A percentile compares a stretch with the other conserved stretches of the same genome.
phyloP scores from a whole-genome alignment of 2,113 vertebrate species.

The Myocastor coypus region DNA sequence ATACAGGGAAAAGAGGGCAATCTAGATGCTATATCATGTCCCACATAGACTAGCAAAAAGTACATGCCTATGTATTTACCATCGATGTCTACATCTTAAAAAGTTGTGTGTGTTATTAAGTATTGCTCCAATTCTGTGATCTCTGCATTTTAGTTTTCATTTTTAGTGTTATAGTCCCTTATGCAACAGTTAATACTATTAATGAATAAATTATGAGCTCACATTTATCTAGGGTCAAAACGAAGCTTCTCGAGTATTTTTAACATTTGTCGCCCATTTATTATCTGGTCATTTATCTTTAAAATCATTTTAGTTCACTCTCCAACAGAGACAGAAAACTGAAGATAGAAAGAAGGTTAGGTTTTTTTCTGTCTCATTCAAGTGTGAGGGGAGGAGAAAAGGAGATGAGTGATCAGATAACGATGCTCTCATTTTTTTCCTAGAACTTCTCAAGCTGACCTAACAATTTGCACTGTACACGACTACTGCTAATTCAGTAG shows the following conservation, averaged over 20 bases:
- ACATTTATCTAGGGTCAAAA: background rate
- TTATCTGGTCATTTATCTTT: background rate
- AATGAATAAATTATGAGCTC: background rate
- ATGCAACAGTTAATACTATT: background rate
- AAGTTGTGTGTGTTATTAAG: background rate
- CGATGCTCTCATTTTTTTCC: background rate
- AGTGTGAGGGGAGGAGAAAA: background rate
- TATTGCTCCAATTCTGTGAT: no score
- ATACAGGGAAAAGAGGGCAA: background rate
- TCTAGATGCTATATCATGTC: background rate
- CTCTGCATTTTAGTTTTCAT: background rate
- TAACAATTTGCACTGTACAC: background rate
- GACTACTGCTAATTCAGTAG: background rate
- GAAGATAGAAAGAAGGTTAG: background rate
- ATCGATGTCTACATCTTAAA: background rate
- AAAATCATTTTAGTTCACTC: background rate
- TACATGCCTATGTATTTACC: background rate
- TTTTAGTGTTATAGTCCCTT: background rate
- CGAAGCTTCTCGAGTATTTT: slow-evolving; percentile 18
- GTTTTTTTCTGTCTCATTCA: background rate
- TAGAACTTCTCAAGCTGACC: background rate
- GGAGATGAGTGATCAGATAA: background rate
- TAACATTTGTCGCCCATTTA: background rate
- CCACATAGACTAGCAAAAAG: background rate
- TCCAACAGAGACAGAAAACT: background rate